phyloP scores from a whole-genome alignment of 2,797 vertebrate genomes.

The Tympanoctomys barrerae region DNA sequence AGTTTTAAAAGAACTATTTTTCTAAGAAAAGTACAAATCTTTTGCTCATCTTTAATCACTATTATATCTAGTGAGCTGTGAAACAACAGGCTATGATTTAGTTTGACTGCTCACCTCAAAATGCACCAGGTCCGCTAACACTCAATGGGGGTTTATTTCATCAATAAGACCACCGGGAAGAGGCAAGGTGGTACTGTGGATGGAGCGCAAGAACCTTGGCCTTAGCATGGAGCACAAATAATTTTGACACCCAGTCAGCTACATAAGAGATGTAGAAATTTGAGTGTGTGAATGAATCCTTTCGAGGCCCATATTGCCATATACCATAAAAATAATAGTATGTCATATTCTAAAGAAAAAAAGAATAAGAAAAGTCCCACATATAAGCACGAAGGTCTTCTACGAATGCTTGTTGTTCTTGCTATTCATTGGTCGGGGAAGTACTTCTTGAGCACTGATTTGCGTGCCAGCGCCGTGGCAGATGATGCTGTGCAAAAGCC shows the following conservation, averaged over 20 bases:
- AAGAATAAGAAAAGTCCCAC: background rate
- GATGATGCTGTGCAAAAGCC: background rate
- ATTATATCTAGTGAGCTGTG: background rate
- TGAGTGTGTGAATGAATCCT: background rate
- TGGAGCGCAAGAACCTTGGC: background rate
- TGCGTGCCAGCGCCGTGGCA: background rate
- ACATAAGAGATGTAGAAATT: background rate
- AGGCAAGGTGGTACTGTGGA: background rate
- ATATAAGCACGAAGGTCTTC: background rate
- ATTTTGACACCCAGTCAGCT: background rate
- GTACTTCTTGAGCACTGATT: background rate
- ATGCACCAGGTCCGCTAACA: background rate
- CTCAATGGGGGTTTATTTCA: background rate
- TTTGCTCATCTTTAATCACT: constrained; percentile 1
- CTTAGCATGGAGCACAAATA: background rate
- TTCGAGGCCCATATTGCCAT: background rate
- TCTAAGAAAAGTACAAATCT: background rate
- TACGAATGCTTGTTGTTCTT: background rate
- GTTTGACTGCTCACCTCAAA: background rate
- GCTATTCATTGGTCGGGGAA: background rate
- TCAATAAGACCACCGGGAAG: background rate
- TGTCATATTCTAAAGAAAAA: background rate
- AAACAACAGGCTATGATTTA: background rate
- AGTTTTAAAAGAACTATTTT: background rate
- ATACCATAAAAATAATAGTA: background rate